Conservation (phyloP, 2,888 invertebrate genomes). For the Drosophila prolongata region DNA sequence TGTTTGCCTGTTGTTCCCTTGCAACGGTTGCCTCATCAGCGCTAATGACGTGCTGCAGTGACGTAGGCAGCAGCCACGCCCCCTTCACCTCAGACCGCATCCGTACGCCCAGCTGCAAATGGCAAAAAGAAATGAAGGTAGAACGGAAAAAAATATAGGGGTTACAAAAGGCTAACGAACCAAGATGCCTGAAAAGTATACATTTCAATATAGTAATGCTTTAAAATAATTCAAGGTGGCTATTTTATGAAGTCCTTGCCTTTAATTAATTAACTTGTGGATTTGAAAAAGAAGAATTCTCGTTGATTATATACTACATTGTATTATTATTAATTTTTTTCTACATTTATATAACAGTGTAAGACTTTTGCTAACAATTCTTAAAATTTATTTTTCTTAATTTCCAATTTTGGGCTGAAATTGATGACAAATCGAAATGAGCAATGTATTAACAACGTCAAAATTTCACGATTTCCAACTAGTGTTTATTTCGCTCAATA, state of each 20-base stretch:
- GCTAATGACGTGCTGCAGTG: slow-evolving; percentile 73
- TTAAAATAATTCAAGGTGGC: slow-evolving; percentile 2
- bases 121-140: slow-evolving; percentile 24
- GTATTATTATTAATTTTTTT: too few species aligned
- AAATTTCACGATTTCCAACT: not conserved
- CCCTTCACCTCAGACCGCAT: slow-evolving; percentile 4
- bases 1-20: slow-evolving; percentile 42
- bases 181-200: slow-evolving; percentile 14
- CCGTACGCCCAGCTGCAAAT: slow-evolving; percentile 25
- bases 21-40: slow-evolving; percentile 64
- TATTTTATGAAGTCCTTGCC: not conserved
- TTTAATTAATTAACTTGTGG: too few species aligned
- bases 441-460: too few species aligned
- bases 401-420: not conserved
- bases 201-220: slow-evolving; percentile 5
- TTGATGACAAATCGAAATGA: too few species aligned
- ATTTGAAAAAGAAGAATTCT: too few species aligned
- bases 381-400: not conserved
- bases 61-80: slow-evolving; percentile 47
- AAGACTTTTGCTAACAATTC: too few species aligned
- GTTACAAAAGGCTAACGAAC: slow-evolving; percentile 22
- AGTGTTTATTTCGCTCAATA: not conserved
- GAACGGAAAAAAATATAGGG: not conserved
- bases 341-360: too few species aligned
- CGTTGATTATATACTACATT: too few species aligned